These are phyloP conservation scores for Molothrus ater DNA, from an alignment of 2,797 vertebrate species.

Conservation along the genomic window DNA sequence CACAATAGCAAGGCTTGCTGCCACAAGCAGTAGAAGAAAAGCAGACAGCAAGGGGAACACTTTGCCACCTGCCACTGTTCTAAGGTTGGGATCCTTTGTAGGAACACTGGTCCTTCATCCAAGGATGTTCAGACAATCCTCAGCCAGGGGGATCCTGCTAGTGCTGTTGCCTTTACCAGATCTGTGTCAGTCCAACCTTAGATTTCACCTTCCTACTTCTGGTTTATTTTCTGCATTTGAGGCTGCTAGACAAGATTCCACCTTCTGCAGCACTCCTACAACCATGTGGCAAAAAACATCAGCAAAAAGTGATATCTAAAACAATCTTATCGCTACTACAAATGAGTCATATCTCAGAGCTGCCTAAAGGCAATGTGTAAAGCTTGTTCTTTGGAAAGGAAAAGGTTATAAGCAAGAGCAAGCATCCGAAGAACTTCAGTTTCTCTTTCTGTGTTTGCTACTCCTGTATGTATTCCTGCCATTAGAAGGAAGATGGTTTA, in stretches of 20 bases:
- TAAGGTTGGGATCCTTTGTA: not conserved
- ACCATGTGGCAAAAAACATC: not conserved
- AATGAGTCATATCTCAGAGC: not conserved
- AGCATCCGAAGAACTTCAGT: not conserved
- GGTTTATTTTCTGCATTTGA: not conserved
- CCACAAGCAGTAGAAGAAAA: not conserved
- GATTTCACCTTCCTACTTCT: not conserved
- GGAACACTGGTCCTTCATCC: not conserved
- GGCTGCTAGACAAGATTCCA: not conserved
- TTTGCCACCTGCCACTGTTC: not conserved
- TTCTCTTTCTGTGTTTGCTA: not conserved
- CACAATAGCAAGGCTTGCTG: not conserved
- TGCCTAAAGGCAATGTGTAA: not conserved
- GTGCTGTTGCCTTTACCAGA: not conserved
- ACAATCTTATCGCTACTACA: not conserved
- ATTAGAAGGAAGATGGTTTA: not conserved
- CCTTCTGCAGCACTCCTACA: not conserved
- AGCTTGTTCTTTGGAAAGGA: not conserved
- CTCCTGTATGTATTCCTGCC: not conserved
- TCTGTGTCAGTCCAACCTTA: not conserved
- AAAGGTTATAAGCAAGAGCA: not conserved
- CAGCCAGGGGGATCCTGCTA: fast-evolving
- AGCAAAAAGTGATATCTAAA: not conserved
- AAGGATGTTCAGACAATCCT: not conserved
- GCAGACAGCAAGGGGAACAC: not conserved